phyloP scores from a whole-genome alignment of 2,888 invertebrate genomes.

The Eulithis prunata region DNA sequence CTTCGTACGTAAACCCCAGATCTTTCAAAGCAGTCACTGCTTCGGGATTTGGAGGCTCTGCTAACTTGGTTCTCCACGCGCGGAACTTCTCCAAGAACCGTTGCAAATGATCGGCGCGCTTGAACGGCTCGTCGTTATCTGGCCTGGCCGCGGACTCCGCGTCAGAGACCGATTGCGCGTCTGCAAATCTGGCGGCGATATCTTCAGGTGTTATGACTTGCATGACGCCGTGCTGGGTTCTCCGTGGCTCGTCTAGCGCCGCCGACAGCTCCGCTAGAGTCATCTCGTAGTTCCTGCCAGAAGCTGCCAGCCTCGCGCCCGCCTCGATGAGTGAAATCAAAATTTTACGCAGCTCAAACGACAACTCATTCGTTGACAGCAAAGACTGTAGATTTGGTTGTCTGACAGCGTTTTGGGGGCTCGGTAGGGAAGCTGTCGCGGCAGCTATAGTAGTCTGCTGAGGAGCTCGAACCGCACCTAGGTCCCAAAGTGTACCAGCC shows the following conservation, averaged over 20 bases:
- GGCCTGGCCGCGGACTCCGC: slow-evolving; percentile 29
- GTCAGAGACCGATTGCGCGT: slow-evolving; percentile 41
- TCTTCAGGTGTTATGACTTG: slow-evolving; percentile 76
- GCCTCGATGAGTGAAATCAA: slow-evolving; percentile 77
- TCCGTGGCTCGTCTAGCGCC: slow-evolving; percentile 68
- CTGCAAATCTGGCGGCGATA: slow-evolving; percentile 61
- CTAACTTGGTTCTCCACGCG: slow-evolving; percentile 65
- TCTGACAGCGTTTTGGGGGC: slow-evolving; percentile 58
- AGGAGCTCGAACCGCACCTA: slow-evolving; percentile 73
- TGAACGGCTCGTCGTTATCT: slow-evolving; percentile 51
- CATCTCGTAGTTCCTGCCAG: slow-evolving; percentile 71
- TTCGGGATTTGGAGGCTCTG: slow-evolving; percentile 66
- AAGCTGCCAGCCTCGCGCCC: slow-evolving; percentile 73
- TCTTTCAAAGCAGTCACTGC: slow-evolving; percentile 63
- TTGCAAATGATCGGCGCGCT: slow-evolving; percentile 69
- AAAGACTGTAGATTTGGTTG: slow-evolving; percentile 76
- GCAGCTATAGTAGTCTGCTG: slow-evolving; percentile 70
- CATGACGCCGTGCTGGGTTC: slow-evolving; percentile 53
- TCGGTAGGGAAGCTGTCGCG: slow-evolving; percentile 71
- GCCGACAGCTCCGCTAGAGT: slow-evolving; percentile 68
- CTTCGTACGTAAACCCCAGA: slow-evolving; percentile 65
- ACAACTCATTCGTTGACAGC: slow-evolving; percentile 74
- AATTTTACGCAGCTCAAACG: slow-evolving; percentile 72
- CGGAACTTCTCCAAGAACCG: slow-evolving; percentile 73
- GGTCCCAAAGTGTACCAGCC: slow-evolving; percentile 72